Conservation (phyloP, 2,888 invertebrate species). For the Drosophila hawaiiensis region DNA sequence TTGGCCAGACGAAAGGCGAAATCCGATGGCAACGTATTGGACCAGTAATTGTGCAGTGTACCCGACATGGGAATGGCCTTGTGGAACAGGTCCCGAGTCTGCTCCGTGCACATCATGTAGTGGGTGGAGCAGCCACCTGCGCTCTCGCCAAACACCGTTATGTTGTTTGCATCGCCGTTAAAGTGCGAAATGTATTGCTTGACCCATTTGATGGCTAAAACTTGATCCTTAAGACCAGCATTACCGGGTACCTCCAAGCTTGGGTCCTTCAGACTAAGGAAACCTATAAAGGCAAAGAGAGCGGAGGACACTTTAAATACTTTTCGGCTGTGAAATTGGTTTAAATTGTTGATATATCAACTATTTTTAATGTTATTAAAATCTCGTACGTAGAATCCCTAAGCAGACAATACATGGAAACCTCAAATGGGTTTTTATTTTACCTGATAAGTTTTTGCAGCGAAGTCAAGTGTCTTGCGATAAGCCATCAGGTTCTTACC, state of each 20-base stretch:
- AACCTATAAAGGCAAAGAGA: conserved; percentile 80
- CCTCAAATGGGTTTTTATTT: too few species aligned
- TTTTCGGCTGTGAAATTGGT: background rate
- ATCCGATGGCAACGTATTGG: conserved; percentile 67
- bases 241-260: conserved; percentile 86
- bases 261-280: conserved; percentile 86
- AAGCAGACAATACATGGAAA: too few species aligned
- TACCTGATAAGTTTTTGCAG: too few species aligned
- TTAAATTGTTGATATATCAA: background rate
- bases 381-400: too few species aligned
- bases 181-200: conserved; percentile 85
- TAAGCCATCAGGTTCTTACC: conserved; percentile 62
- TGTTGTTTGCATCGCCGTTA: conserved; percentile 86
- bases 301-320: background rate
- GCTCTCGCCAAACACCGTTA: conserved; percentile 86
- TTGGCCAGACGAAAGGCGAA: conserved; percentile 82
- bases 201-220: conserved; percentile 86
- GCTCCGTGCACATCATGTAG: conserved; percentile 85
- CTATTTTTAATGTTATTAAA: too few species aligned
- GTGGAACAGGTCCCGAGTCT: conserved; percentile 84
- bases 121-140: conserved; percentile 86
- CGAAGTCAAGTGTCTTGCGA: background rate
- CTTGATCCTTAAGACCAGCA: conserved; percentile 86
- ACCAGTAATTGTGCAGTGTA: conserved; percentile 76
- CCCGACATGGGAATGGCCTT: conserved; percentile 84